phyloP scores from a whole-genome alignment of 1,140 invertebrate species.

The Drosophila gunungcola region DNA sequence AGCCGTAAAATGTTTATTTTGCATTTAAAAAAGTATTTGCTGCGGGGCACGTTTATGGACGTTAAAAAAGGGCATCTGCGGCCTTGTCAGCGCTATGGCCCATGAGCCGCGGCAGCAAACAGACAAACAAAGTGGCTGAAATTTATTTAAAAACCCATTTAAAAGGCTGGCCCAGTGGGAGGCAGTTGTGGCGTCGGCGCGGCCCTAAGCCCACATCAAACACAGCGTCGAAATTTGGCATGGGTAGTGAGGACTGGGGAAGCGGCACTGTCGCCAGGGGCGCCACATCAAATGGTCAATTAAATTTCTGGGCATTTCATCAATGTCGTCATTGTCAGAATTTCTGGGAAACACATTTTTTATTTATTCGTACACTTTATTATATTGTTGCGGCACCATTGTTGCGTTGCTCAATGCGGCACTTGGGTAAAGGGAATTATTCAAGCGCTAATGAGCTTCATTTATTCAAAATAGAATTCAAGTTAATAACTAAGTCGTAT shows the following conservation, averaged over 20 bases:
- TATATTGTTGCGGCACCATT: slow-evolving; percentile 14
- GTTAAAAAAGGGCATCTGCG: slow-evolving; percentile 68
- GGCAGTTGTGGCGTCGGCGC: slow-evolving; percentile 20
- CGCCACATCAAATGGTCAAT: slow-evolving; percentile 74
- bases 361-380: slow-evolving; percentile 50
- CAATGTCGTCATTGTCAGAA: slow-evolving; percentile 63
- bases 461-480: not conserved
- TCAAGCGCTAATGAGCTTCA: slow-evolving; percentile 14
- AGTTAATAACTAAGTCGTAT: no score
- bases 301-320: slow-evolving; percentile 74
- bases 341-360: slow-evolving; percentile 56
- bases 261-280: slow-evolving; percentile 20
- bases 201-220: slow-evolving; percentile 75
- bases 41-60: slow-evolving; percentile 73
- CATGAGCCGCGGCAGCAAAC: slow-evolving; percentile 59
- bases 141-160: slow-evolving; percentile 83
- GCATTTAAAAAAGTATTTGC: slow-evolving; percentile 80
- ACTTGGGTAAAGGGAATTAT: slow-evolving; percentile 1
- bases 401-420: slow-evolving; percentile 1
- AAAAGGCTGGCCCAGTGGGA: slow-evolving; percentile 52
- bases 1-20: slow-evolving; percentile 80
- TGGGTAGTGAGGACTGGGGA: not conserved
- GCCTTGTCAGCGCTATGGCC: slow-evolving; percentile 12
- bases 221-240: slow-evolving; percentile 15
- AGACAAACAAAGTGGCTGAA: slow-evolving; percentile 69